These are phyloP conservation scores for Notolabrus celidotus DNA, from an alignment of 2,797 vertebrate genomes.

Conservation along the genomic window DNA sequence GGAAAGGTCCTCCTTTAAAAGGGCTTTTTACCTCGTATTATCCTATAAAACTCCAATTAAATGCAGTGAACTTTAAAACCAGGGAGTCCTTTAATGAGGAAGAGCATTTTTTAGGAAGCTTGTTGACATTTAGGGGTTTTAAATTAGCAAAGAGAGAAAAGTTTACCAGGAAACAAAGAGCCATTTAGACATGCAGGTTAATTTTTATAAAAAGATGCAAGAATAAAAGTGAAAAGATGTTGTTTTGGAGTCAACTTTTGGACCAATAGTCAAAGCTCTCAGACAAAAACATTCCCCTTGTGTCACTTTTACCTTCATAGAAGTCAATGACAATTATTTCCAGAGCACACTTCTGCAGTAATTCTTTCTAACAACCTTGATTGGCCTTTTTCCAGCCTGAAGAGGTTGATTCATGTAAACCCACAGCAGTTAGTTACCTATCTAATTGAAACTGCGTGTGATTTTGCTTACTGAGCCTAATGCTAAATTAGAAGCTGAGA, in stretches of 20 bases:
- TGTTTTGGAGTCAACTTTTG: not conserved
- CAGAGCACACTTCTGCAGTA: conserved; percentile 44
- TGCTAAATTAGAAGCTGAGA: conserved; percentile 81
- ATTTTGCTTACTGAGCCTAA: conserved; percentile 79
- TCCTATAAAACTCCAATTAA: conserved; percentile 87
- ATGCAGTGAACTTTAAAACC: conserved; percentile 85
- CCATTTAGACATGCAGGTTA: conserved; percentile 24
- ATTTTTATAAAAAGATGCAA: conserved; percentile 1
- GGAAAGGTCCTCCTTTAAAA: conserved; percentile 80
- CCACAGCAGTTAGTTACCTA: conserved; percentile 54
- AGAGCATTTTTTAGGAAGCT: conserved; percentile 70
- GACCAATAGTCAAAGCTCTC: not conserved
- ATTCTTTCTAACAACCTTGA: conserved; percentile 60
- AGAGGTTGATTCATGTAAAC: conserved; percentile 60
- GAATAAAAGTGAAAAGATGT: conserved; percentile 6
- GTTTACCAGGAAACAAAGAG: conserved; percentile 43
- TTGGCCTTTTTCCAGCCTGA: conserved; percentile 50
- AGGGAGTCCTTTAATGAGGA: conserved; percentile 76
- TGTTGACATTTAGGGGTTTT: conserved; percentile 60
- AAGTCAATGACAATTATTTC: conserved; percentile 68
- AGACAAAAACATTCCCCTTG: conserved; percentile 10
- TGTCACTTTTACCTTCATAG: conserved; percentile 19
- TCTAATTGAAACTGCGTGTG: conserved; percentile 79
- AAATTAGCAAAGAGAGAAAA: conserved; percentile 60
- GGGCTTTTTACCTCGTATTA: conserved; percentile 81